Evolutionary conservation across 2,888 invertebrate species (phyloP), one percentile per base, ranked within the genome.

Genomic region (Apodemia mormo): DNA sequence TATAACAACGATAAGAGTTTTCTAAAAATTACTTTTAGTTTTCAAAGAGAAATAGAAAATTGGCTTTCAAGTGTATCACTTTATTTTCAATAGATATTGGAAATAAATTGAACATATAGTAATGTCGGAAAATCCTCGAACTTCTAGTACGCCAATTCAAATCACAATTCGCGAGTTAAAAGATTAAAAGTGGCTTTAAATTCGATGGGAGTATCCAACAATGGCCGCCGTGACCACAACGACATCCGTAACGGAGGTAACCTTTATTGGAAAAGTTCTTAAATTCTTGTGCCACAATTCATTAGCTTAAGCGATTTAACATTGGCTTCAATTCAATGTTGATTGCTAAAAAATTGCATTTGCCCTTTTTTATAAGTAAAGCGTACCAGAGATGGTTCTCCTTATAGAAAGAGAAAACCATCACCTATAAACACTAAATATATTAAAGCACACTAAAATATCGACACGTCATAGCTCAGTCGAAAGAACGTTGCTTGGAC

Each of bases 231-330:
- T 77, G 81, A 85, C 89, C 89, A 80, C 88, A 84, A 78, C 83
- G 83, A 68, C 87, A 84, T 83, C 82, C 82, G 80, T 76, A 72
- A 81, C 79, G 74, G 80, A 82, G 82, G 85, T 85, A 84, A 82
- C 89, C 83, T 87, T 90, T 92, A 92, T 92, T 92, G 90, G 90
- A 90, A 91, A 92, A 92, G 86, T 92, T 92, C 83, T 78, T 78
- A 78, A 78, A 77, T 69, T 70, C 65, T 71, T 68, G 45, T 68
- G 68, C 52, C 64, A 5, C 66, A 80, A 82, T 77, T 69, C n/a
- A 78, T n/a, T 70, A 79, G 79, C 14, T 61, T 14, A 2, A 61
- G 37, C 61, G 61, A n/a, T 61, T 30, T 52, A 52, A n/a, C 52
- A 52, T 14, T 12, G 14, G 14, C 4, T 45, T 45, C 37, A 37